A percentile compares a stretch with the other conserved stretches of the same genome.
Conservation (phyloP, 1,140 invertebrate genomes). For the Plutomurus gul region DNA sequence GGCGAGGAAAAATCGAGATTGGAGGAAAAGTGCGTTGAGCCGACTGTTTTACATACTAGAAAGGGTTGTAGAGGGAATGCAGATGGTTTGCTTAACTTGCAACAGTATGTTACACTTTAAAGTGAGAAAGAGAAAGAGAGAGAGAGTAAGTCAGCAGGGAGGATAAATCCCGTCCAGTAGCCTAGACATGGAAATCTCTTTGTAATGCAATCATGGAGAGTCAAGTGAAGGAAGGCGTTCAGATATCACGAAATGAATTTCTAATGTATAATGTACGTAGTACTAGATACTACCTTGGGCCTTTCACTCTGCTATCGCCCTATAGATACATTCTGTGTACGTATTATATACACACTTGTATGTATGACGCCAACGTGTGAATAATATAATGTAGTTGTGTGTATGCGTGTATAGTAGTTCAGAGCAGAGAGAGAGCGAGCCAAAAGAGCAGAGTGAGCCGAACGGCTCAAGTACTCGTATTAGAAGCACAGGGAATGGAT, state of each 20-base stretch:
- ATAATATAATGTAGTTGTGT: too few relatives aligned
- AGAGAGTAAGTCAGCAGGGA: background rate
- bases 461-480: background rate
- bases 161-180: background rate
- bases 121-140: background rate
- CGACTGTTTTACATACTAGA: too few relatives aligned
- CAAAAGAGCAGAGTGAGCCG: background rate
- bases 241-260: slow-evolving; percentile 42
- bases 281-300: background rate
- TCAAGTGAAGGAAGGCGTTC: slow-evolving; percentile 1
- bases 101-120: background rate
- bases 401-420: background rate
- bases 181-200: background rate
- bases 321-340: too few relatives aligned
- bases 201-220: slow-evolving; percentile 38
- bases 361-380: too few relatives aligned
- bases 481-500: slow-evolving; percentile 3
- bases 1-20: background rate
- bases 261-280: slow-evolving; percentile 30
- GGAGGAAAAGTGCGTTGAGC: background rate
- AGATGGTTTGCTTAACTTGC: background rate
- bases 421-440: background rate
- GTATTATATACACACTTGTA: too few relatives aligned
- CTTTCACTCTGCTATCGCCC: background rate
- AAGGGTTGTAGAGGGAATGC: background rate